Evolutionary conservation across 2,888 invertebrate species (phyloP).

Genomic region (Thymelicus lineola): DNA sequence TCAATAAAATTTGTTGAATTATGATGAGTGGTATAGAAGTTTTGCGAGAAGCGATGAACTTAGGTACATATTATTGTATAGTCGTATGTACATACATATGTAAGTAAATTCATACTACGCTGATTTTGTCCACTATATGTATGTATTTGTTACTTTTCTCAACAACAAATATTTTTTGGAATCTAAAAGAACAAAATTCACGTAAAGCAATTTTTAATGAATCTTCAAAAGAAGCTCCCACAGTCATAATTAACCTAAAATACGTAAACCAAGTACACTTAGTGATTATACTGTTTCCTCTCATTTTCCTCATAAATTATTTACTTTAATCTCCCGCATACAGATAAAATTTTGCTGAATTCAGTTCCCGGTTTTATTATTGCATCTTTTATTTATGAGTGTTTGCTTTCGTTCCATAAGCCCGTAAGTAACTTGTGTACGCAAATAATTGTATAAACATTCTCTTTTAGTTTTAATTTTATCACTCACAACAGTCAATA

Average conservation of each 20-base stretch:
- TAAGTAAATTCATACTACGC: too few species aligned
- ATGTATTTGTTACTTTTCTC: too few species aligned
- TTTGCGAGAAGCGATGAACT: too few species aligned
- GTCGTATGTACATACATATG: too few species aligned
- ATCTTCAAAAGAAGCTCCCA: slow-evolving; percentile 1
- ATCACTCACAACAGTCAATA: slow-evolving; percentile 7
- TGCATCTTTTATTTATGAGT: slow-evolving; percentile 21
- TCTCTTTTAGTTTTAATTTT: slow-evolving; percentile 14
- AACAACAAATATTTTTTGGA: too few species aligned
- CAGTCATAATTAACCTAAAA: not conserved
- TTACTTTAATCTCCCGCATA: slow-evolving; percentile 13
- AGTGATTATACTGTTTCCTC: not conserved
- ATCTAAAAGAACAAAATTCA: not conserved
- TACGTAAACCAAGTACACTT: slow-evolving; percentile 6
- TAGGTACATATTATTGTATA: too few species aligned
- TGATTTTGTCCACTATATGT: too few species aligned
- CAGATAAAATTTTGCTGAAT: not conserved
- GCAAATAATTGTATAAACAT: slow-evolving; percentile 28
- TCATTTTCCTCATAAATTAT: slow-evolving; percentile 24
- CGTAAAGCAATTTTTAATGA: not conserved
- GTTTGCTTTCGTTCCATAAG: slow-evolving; percentile 9
- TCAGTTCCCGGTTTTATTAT: slow-evolving; percentile 18
- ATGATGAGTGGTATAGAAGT: too few species aligned
- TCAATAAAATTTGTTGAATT: too few species aligned
- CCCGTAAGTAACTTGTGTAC: slow-evolving; percentile 9